Base-by-base conservation (phyloP, 2,113 vertebrate species). In the Sclerurus mexicanus region DNA sequence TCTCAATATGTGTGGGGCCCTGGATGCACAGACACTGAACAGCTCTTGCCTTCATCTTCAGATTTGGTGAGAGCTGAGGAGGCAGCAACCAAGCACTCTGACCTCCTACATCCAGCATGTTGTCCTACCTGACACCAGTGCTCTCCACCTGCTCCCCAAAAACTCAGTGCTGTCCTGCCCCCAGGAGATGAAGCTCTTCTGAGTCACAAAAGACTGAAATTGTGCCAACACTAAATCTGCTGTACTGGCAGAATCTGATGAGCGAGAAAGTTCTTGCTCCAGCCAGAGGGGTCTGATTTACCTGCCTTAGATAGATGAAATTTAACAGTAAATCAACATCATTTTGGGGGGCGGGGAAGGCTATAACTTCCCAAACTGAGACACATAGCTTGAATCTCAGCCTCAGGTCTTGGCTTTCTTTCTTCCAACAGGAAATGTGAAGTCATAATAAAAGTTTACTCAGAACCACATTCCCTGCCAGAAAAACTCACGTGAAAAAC, bases 271-370 rank as follows among this genome's bases (percentile, higher is more conserved):
- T 19, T 72, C 33, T 56, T 76, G 7, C 21, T 83, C 19, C 35
- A 79, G 10, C 33, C 49, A 73, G 64, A 79, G 16, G 9, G 14
- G 5, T 60, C 35, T 85, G 49, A 92, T 85, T 79, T 82, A 82
- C 10, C 7, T 78, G 17, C 5, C 28, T 50, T 40, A 10, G 25
- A 33, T 27, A 85, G 25, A 8, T 40, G 52, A 12, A 78, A 66
- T 50, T 64, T 31, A 89, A 39, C 35, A 56, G 30, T 30, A 59
- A 6, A 85, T 2, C 10, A 73, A 31, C 6, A 46, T 24, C 2
- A 55, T 14, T 30, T 42, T 3, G 0, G 2, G 2, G 14, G n/a
- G n/a, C n/a, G n/a, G n/a, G n/a, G n/a, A n/a, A 24, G 2, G 7
- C n/a, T 35, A 0, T 23, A 27, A 55, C 19, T 68, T 80, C 37